phyloP scores from a whole-genome alignment of 2,113 vertebrate species.

The Okapia johnstoni region DNA sequence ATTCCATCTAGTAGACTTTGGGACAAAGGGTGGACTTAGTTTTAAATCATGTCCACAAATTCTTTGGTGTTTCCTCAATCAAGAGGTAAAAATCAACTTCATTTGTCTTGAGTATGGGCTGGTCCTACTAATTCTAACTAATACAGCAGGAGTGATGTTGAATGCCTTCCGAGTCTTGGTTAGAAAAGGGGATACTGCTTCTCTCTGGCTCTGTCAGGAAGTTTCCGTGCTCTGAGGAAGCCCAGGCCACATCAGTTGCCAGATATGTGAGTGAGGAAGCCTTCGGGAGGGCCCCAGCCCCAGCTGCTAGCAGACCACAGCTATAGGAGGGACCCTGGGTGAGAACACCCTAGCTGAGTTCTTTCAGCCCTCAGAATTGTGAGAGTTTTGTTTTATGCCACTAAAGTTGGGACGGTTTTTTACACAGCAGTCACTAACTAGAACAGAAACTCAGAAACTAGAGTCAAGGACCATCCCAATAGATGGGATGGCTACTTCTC shows the following conservation, averaged over 20 bases:
- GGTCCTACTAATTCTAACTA: not conserved
- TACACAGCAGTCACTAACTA: not conserved
- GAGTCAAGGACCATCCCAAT: not conserved
- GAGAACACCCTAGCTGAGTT: not conserved
- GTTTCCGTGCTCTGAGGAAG: not conserved
- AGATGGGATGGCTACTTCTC: not conserved
- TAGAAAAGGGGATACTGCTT: not conserved
- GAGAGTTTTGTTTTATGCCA: not conserved
- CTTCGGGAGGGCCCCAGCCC: not conserved
- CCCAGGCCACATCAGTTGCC: not conserved
- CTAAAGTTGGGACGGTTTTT: not conserved
- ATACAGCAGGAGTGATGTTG: not conserved
- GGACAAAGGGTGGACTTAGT: not conserved
- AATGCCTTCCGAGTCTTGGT: not conserved
- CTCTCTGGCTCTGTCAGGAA: not conserved
- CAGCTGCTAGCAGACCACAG: no score
- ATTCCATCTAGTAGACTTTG: not conserved
- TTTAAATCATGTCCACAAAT: not conserved
- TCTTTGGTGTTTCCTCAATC: not conserved
- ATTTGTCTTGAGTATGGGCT: not conserved
- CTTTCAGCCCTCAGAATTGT: not conserved
- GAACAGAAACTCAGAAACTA: not conserved
- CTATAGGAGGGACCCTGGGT: not conserved
- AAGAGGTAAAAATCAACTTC: not conserved
- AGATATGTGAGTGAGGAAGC: not conserved